Base-by-base conservation (phyloP, 37 sponge, comb jelly and placozoan species). In the Halisarca cf. caerulea region DNA sequence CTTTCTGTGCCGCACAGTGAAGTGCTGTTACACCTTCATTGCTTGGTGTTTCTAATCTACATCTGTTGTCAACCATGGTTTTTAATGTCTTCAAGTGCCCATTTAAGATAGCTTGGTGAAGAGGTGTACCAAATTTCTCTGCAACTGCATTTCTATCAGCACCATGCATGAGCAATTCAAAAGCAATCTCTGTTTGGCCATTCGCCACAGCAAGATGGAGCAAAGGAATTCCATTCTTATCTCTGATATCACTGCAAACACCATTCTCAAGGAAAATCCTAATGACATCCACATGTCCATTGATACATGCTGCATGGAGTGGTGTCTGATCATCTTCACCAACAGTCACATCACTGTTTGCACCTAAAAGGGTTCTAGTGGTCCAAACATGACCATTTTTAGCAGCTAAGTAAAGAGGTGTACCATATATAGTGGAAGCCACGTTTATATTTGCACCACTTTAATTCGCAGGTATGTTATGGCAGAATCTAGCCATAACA, bases 71-170 rank as follows among this genome's bases (percentile, higher is more conserved):
- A 21, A 74, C 18, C 25, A 74, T 18, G 1, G 14, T 44, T 74
- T n/a, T 18, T 25, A 41, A 3, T 25, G 77, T 74, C 42, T 74
- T 37, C 21, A 74, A 15, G 36, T 74, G 77, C 18, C 77, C 77
- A 23, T 24, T 43, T 23, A 74, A 17, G 41, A 44, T 21, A 20
- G 77, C 77, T 74, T 74, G 45, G 36, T 74, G 77, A 74, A 74
- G 77, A 36, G 77, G 77, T 36, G 77, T 74, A 23, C 77, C 77
- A 74, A 4, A 74, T 40, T 43, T 74, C 21, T 44, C 77, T 36
- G 77, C 77, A 40, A 74, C 44, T 4, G 6, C 77, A 39, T 32
- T 3, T 25, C 41, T 74, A 1, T 37, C 6, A 39, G 77, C 77
- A 39, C 77, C 77, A 43, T 36, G 21, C 36, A 23, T 74, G 45